Evolutionary conservation across 2,797 vertebrate genomes (phyloP).

Genomic region (Chloroceryle amazona): DNA sequence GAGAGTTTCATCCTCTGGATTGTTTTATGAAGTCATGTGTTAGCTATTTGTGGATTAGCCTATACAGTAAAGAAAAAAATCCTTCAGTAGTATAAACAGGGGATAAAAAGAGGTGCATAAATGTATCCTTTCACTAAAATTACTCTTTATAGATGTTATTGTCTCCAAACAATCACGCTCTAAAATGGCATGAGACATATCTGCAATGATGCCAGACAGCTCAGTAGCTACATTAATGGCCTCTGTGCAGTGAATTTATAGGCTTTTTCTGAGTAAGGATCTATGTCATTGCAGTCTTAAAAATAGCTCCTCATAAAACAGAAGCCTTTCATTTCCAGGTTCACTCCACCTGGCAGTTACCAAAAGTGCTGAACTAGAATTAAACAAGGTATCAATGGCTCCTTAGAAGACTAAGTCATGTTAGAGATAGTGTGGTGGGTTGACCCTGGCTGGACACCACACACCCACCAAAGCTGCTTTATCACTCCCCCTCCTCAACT

Average conservation of each 20-base stretch:
- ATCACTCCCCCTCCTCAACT: not conserved
- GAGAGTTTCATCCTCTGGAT: not conserved
- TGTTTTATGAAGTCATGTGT: not conserved
- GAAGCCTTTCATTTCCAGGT: not conserved
- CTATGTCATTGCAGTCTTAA: not conserved
- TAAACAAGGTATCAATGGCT: not conserved
- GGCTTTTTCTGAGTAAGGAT: not conserved
- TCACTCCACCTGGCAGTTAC: not conserved
- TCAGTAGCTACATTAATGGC: not conserved
- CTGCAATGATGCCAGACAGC: not conserved
- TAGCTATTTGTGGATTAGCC: not conserved
- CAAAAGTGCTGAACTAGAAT: not conserved
- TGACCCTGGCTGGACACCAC: not conserved
- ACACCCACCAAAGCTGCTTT: not conserved
- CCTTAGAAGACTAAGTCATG: not conserved
- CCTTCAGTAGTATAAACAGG: not conserved
- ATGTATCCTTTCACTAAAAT: not conserved
- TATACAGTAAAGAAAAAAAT: not conserved
- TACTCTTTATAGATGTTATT: not conserved
- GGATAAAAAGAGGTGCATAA: not conserved
- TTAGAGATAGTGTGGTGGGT: not conserved
- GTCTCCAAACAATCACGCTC: not conserved
- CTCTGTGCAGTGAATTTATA: not conserved
- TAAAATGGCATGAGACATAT: not conserved
- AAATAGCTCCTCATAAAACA: conserved; percentile 32